Conservation (phyloP, 2,113 vertebrate genomes). For the Brachirus orientalis region DNA sequence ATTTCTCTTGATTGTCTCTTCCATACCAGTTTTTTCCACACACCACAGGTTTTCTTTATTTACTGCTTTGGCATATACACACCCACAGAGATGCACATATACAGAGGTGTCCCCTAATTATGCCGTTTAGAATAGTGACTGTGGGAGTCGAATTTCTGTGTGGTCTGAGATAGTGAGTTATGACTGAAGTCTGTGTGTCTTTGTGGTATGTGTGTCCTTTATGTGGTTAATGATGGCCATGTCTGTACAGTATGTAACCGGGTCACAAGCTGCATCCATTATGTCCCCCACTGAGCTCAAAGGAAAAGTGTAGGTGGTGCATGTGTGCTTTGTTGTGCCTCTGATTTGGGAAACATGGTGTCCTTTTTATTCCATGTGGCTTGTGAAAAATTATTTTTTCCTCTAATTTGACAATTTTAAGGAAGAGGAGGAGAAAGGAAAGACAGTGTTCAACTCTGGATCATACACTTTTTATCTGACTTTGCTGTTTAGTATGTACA, state of each 20-base stretch:
- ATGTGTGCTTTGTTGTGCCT: constrained; percentile 25
- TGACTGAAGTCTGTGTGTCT: constrained; percentile 22
- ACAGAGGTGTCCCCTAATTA: constrained; percentile 22
- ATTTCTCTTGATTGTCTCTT: not conserved
- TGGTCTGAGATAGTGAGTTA: constrained; percentile 27
- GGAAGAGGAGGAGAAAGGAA: no score
- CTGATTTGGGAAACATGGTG: constrained; percentile 47
- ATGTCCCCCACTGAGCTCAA: constrained; percentile 45
- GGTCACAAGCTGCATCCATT: constrained; percentile 37
- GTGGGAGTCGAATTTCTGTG: constrained; percentile 35
- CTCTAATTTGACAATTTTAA: no score
- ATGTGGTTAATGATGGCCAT: constrained; percentile 60
- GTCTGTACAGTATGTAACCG: constrained; percentile 27
- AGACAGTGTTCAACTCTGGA: not conserved
- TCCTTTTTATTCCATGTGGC: constrained; percentile 12
- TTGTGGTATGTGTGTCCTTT: constrained; percentile 33
- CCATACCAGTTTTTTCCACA: not conserved
- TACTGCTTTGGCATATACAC: not conserved
- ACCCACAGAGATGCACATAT: not conserved
- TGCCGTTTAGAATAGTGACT: not conserved
- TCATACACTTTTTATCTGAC: not conserved
- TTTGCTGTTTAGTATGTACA: constrained; percentile 1
- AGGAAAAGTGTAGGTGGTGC: constrained; percentile 50
- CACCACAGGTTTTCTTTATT: not conserved
- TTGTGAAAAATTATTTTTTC: constrained; percentile 9